Evolutionary conservation across 2,113 vertebrate species (phyloP).

Genomic region (Bucco capensis): DNA sequence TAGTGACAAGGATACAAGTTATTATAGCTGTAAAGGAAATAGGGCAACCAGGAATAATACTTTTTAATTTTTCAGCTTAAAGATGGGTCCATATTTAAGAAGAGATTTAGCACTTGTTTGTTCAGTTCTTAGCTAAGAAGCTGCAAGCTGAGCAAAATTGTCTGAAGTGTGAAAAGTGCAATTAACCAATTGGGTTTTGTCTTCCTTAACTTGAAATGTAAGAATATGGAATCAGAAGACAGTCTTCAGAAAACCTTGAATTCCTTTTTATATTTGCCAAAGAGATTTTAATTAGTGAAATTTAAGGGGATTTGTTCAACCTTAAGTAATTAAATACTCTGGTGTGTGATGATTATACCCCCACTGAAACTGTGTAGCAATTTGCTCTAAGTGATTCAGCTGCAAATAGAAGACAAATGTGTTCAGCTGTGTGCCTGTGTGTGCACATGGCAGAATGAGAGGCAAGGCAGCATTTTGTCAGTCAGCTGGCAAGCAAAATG

Average conservation of each 20-base stretch:
- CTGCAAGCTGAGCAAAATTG: neutral
- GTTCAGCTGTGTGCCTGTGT: slow-evolving; percentile 22
- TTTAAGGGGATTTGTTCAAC: slow-evolving; percentile 3
- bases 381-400: neutral
- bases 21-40: neutral
- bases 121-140: neutral
- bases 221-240: neutral
- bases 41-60: neutral
- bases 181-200: neutral
- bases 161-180: neutral
- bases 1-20: neutral
- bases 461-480: neutral
- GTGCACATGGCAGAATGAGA: neutral
- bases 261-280: neutral
- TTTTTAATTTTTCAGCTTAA: neutral
- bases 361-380: neutral
- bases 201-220: neutral
- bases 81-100: neutral
- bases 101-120: neutral
- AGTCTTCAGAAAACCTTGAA: neutral
- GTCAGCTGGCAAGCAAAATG: neutral
- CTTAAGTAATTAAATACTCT: slow-evolving; percentile 10
- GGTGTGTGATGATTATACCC: neutral
- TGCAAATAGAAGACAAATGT: neutral
- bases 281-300: slow-evolving; percentile 14